These are phyloP conservation scores for Pectinophora gossypiella DNA, from an alignment of 1,140 invertebrate genomes.

Conservation along the genomic window DNA sequence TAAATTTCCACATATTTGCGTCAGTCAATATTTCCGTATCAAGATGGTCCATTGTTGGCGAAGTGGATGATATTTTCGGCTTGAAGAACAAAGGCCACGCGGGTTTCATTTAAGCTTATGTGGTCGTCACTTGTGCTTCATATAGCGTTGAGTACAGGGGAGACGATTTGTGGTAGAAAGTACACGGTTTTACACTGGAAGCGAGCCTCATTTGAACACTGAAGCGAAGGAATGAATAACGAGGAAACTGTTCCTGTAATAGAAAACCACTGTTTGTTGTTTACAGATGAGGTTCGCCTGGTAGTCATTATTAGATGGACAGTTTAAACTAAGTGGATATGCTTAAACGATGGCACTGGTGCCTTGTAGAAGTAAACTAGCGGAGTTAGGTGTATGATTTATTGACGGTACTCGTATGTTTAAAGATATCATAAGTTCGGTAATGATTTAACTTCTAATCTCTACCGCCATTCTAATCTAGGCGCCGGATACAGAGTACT, in stretches of 20 bases:
- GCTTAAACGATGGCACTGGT: too few relatives aligned
- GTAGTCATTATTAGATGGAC: too few relatives aligned
- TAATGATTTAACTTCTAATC: too few relatives aligned
- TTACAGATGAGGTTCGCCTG: constrained; percentile 15
- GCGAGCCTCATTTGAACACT: too few relatives aligned
- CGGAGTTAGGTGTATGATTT: too few relatives aligned
- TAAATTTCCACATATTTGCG: too few relatives aligned
- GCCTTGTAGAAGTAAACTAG: too few relatives aligned
- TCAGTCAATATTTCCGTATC: too few relatives aligned
- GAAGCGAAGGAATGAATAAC: constrained; percentile 14
- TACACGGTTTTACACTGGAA: too few relatives aligned
- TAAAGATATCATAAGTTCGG: too few relatives aligned
- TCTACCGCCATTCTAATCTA: background rate
- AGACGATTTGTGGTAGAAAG: background rate
- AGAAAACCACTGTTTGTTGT: constrained; percentile 37
- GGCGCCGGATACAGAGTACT: constrained; percentile 8
- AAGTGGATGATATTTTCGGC: constrained; percentile 19
- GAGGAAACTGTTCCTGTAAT: constrained; percentile 26
- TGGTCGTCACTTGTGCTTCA: background rate
- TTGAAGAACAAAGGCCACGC: constrained; percentile 33
- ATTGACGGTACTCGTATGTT: too few relatives aligned
- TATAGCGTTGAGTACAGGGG: background rate
- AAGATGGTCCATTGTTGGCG: constrained; percentile 26
- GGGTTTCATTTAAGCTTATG: constrained; percentile 40
- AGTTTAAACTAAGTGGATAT: too few relatives aligned